Percentiles rank a stretch among this genome's conserved stretches.
phyloP scores from a whole-genome alignment of 2,113 vertebrate genomes.

The Mobula hypostoma region DNA sequence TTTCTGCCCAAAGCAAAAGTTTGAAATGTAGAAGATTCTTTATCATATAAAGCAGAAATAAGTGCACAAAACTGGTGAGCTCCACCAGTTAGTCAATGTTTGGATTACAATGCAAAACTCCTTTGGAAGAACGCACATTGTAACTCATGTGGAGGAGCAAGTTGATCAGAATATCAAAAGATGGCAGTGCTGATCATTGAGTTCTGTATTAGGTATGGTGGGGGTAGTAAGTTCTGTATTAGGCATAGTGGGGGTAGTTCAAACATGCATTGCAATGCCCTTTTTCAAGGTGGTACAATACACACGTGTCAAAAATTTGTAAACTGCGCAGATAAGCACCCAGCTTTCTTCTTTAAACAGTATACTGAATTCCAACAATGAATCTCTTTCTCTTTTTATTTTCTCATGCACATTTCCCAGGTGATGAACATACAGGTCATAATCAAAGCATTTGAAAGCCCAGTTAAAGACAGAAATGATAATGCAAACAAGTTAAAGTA shows the following conservation, averaged over 20 bases:
- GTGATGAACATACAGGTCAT: no score
- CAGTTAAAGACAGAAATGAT: not conserved
- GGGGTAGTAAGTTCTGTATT: not conserved
- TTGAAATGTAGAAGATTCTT: not conserved
- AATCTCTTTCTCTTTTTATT: not conserved
- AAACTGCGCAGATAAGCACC: not conserved
- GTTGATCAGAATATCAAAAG: not conserved
- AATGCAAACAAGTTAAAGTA: not conserved
- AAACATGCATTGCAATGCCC: not conserved
- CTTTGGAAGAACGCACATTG: not conserved
- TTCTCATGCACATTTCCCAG: not conserved
- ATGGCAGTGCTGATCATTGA: not conserved
- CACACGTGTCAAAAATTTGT: no score
- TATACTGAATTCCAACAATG: not conserved
- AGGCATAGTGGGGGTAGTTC: not conserved
- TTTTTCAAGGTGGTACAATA: not conserved
- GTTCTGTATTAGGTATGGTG: not conserved
- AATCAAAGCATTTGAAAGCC: not conserved
- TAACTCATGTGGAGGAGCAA: not conserved
- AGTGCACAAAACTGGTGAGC: not conserved
- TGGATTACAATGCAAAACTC: constrained; percentile 3
- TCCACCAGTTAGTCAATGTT: not conserved
- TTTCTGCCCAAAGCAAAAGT: not conserved
- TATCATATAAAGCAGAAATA: not conserved
- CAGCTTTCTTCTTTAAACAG: not conserved